phyloP scores from a whole-genome alignment of 2,888 invertebrate species.

The Ferrisia virgata region DNA sequence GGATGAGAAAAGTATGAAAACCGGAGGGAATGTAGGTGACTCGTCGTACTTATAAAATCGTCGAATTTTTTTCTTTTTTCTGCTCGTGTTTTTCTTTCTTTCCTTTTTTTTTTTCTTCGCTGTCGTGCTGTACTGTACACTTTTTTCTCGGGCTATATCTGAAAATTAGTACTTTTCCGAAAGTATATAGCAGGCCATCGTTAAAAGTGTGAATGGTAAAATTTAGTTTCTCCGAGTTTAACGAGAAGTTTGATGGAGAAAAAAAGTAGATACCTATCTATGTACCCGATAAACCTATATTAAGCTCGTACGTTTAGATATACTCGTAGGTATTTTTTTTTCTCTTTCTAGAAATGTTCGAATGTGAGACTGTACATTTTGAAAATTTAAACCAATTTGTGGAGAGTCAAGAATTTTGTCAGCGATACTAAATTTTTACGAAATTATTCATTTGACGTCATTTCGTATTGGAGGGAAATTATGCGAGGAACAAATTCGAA shows the following conservation, averaged over 20 bases:
- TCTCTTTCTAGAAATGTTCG: not conserved
- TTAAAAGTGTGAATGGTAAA: not conserved
- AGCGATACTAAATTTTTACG: not conserved
- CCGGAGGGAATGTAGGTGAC: not conserved
- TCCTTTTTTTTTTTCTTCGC: not conserved
- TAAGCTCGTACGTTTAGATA: too few relatives aligned
- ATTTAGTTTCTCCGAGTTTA: not conserved
- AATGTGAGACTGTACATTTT: not conserved
- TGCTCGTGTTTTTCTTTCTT: too few relatives aligned
- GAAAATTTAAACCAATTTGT: too few relatives aligned
- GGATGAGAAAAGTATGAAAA: not conserved
- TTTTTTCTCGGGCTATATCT: not conserved
- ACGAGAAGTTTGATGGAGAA: not conserved
- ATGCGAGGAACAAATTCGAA: too few relatives aligned
- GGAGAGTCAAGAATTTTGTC: too few relatives aligned
- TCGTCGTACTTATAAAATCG: not conserved
- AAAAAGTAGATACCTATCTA: not conserved
- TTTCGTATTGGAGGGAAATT: too few relatives aligned
- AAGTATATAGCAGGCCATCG: not conserved
- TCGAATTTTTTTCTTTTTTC: not conserved
- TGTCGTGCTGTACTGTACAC: not conserved
- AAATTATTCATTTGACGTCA: too few relatives aligned
- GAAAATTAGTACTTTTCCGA: not conserved
- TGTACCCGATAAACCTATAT: not conserved
- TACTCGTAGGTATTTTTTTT: not conserved